Conservation (phyloP, 2,888 invertebrate species). For the Rhopalosiphum nymphaeae region DNA sequence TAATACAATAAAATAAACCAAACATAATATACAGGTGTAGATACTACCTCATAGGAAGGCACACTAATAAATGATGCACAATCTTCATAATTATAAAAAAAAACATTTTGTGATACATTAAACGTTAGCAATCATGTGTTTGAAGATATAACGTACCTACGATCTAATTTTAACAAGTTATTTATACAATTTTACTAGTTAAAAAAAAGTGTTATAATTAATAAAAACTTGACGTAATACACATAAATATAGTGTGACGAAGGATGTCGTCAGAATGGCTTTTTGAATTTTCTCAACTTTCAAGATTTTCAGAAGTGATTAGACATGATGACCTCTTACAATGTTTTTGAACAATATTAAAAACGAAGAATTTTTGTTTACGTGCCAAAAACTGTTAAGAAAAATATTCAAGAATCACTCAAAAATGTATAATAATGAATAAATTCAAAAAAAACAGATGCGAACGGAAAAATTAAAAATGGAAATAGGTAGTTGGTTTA, state of each 20-base stretch:
- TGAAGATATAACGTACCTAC: not conserved
- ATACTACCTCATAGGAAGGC: not conserved
- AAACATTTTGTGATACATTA: not conserved
- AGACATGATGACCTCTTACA: not conserved
- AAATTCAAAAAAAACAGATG: not conserved
- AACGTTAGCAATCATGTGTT: not conserved
- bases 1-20: no score
- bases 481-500: not conserved
- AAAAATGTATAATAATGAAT: not conserved
- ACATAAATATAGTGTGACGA: not conserved
- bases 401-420: not conserved
- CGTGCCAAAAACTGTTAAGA: conserved; percentile 13
- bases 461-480: not conserved
- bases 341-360: not conserved
- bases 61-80: not conserved
- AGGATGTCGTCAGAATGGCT: not conserved
- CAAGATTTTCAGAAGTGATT: conserved; percentile 40
- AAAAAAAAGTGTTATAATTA: conserved; percentile 16
- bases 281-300: conserved; percentile 2
- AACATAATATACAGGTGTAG: no score
- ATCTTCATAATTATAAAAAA: not conserved
- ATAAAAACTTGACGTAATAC: not conserved
- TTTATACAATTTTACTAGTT: not conserved
- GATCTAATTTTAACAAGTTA: conserved; percentile 33
- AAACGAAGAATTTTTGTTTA: conserved; percentile 4